Conservation (phyloP, 1,140 invertebrate genomes). For the Orius laevigatus region DNA sequence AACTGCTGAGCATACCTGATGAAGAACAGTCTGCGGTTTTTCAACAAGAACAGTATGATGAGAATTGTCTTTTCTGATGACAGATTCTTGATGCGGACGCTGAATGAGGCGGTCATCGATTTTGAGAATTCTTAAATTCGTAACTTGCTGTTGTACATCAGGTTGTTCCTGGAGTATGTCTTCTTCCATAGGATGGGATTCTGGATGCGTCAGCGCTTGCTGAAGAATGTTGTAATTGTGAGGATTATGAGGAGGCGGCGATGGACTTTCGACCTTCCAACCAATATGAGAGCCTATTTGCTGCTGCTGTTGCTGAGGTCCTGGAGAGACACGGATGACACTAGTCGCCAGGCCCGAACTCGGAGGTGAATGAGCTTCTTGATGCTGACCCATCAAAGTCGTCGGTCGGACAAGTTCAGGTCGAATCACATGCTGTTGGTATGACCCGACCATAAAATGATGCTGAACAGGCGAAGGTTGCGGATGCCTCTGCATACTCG, state of each 20-base stretch:
- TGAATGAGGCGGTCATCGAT: slow-evolving; percentile 10
- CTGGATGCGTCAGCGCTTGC: slow-evolving; percentile 25
- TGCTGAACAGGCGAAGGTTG: slow-evolving; percentile 30
- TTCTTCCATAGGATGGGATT: slow-evolving; percentile 3
- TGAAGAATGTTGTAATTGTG: slow-evolving; percentile 25
- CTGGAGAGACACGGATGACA: slow-evolving; percentile 65
- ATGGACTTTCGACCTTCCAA: slow-evolving; percentile 29
- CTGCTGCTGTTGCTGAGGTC: slow-evolving; percentile 22
- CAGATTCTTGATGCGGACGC: slow-evolving; percentile 16
- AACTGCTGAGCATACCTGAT: slow-evolving; percentile 22
- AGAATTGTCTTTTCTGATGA: slow-evolving; percentile 19
- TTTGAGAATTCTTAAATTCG: slow-evolving; percentile 9
- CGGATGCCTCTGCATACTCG: slow-evolving; percentile 34
- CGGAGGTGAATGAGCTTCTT: slow-evolving; percentile 4
- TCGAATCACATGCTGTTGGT: slow-evolving; percentile 37
- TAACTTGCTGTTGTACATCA: slow-evolving; percentile 9
- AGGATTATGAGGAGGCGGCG: slow-evolving; percentile 21
- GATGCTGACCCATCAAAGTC: slow-evolving; percentile 19
- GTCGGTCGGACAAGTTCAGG: slow-evolving; percentile 38
- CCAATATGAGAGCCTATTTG: slow-evolving; percentile 23
- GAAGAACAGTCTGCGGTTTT: slow-evolving; percentile 16
- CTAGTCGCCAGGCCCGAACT: slow-evolving; percentile 35
- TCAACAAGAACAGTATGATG: slow-evolving; percentile 15
- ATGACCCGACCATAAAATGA: slow-evolving; percentile 23
- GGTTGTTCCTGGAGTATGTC: slow-evolving; percentile 6